phyloP scores from a whole-genome alignment of 2,113 vertebrate species.

The Dipodomys stephensi region DNA sequence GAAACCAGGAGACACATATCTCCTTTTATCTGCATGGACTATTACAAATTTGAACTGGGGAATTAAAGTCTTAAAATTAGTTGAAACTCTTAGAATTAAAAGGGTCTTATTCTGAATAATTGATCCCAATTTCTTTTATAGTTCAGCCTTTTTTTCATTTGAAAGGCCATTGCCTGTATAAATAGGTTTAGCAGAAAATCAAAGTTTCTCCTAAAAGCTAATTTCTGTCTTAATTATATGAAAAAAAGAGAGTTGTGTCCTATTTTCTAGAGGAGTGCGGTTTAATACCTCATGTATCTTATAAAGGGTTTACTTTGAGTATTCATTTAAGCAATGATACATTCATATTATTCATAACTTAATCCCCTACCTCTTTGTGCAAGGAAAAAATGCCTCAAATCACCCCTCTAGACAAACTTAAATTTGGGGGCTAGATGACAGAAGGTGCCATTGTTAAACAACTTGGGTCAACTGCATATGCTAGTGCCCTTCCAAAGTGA shows the following conservation, averaged over 20 bases:
- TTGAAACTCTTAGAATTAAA: constrained; percentile 63
- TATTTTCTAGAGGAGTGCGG: constrained; percentile 18
- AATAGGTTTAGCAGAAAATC: constrained; percentile 62
- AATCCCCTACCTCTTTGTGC: not conserved
- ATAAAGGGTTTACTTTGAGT: not conserved
- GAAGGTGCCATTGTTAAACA: not conserved
- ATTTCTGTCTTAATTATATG: constrained; percentile 42
- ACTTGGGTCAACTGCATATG: not conserved
- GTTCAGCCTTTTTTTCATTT: constrained; percentile 64
- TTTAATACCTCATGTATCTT: not conserved
- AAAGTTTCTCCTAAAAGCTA: constrained; percentile 54
- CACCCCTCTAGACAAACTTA: constrained; percentile 28
- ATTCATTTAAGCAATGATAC: constrained; percentile 11
- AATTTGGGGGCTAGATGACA: not conserved
- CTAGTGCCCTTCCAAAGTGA: not conserved
- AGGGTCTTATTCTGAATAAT: constrained; percentile 57
- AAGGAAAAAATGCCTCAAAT: constrained; percentile 28
- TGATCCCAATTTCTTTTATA: constrained; percentile 65
- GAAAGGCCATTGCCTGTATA: constrained; percentile 55
- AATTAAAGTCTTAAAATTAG: constrained; percentile 73
- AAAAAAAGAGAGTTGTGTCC: constrained; percentile 12
- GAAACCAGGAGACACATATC: constrained; percentile 26
- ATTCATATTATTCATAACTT: constrained; percentile 33
- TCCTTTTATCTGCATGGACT: constrained; percentile 65
- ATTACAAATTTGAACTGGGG: constrained; percentile 65